Percentiles rank a stretch among this genome's conserved stretches.
These are phyloP conservation scores for Lagenorhynchus albirostris DNA, from an alignment of 2,113 vertebrate genomes.

Conservation along the genomic window DNA sequence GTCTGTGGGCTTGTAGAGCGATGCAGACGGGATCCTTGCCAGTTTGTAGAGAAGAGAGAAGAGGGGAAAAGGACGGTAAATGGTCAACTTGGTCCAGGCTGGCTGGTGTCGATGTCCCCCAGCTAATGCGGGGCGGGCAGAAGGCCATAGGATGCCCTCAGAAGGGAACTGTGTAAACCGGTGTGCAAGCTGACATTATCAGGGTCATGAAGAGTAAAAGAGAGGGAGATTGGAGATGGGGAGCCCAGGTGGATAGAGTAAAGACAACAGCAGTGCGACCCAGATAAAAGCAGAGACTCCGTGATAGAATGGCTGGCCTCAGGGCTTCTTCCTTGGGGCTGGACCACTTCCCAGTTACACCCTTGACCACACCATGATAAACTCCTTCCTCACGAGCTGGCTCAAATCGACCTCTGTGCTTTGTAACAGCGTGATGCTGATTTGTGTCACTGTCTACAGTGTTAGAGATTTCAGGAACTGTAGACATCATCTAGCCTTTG, in stretches of 20 bases:
- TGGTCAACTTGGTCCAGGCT: background rate
- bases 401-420: background rate
- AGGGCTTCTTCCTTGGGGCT: background rate
- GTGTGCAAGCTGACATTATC: background rate
- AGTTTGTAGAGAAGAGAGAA: background rate
- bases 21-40: background rate
- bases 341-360: background rate
- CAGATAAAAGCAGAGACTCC: background rate
- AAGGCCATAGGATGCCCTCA: background rate
- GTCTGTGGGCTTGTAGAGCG: background rate
- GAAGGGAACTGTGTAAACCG: background rate
- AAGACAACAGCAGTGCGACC: background rate
- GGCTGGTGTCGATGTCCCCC: background rate
- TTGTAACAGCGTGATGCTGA: background rate
- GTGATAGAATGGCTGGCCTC: background rate
- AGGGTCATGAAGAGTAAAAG: background rate
- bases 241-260: background rate
- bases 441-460: background rate
- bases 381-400: background rate
- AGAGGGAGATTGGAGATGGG: background rate
- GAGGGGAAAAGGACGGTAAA: background rate
- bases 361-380: background rate
- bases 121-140: background rate
- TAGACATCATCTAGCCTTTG: background rate
- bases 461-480: background rate